Conservation (phyloP, 2,797 vertebrate species). For the Hippoglossus hippoglossus region DNA sequence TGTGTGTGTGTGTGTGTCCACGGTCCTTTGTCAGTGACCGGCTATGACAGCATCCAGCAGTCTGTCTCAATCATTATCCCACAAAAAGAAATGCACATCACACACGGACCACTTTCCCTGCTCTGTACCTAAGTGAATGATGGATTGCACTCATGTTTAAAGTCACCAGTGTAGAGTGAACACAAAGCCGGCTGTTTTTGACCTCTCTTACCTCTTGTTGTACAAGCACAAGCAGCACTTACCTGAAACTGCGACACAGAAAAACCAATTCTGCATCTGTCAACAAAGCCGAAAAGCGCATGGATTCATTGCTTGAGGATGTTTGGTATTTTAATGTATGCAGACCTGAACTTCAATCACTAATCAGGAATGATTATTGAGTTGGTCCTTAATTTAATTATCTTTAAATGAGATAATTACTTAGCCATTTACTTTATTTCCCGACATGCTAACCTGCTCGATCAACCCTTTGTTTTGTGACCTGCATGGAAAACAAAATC, state of each 20-base stretch:
- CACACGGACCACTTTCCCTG: slow-evolving; percentile 34
- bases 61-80: slow-evolving; percentile 50
- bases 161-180: slow-evolving; percentile 41
- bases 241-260: slow-evolving; percentile 40
- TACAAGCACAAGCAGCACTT: slow-evolving; percentile 38
- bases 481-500: slow-evolving; percentile 37
- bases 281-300: slow-evolving; percentile 35
- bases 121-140: slow-evolving; percentile 45
- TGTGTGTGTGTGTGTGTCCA: slow-evolving; percentile 8
- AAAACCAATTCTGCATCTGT: slow-evolving; percentile 61
- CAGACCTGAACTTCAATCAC: slow-evolving; percentile 30
- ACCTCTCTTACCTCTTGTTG: slow-evolving; percentile 50
- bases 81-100: slow-evolving; percentile 41
- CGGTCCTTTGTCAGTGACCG: slow-evolving; percentile 29
- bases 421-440: slow-evolving; percentile 12
- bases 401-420: not conserved
- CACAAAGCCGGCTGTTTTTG: slow-evolving; percentile 29
- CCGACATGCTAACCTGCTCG: slow-evolving; percentile 20
- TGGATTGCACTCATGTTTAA: slow-evolving; percentile 50
- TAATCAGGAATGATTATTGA: slow-evolving; percentile 14
- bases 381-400: slow-evolving; percentile 36
- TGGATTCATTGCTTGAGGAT: slow-evolving; percentile 23
- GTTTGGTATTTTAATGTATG: slow-evolving; percentile 35
- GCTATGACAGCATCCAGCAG: slow-evolving; percentile 25
- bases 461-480: slow-evolving; percentile 25